phyloP scores from a whole-genome alignment of 2,113 vertebrate species.

The Rhinichthys klamathensis region DNA sequence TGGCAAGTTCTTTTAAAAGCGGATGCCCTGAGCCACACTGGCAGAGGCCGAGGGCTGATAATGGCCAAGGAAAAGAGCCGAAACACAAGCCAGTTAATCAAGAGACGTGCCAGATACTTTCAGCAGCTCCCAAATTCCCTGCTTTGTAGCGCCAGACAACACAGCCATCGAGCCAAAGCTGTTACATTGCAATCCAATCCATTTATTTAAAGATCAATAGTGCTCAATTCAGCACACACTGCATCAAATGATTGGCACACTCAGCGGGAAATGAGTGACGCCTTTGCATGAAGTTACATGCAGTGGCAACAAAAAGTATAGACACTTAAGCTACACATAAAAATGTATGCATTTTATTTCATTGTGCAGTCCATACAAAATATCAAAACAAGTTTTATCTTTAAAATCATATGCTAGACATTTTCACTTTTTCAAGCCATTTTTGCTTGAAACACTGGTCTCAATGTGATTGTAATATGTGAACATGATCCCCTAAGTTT shows the following conservation, averaged over 20 bases:
- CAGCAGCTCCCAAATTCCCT: slow-evolving; percentile 61
- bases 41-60: slow-evolving; percentile 67
- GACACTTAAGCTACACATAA: slow-evolving; percentile 67
- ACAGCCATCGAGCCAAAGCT: slow-evolving; percentile 26
- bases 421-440: not conserved
- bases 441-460: not conserved
- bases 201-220: slow-evolving; percentile 47
- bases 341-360: slow-evolving; percentile 66
- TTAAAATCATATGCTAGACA: not conserved
- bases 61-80: slow-evolving; percentile 55
- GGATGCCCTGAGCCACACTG: slow-evolving; percentile 61
- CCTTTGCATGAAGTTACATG: slow-evolving; percentile 6
- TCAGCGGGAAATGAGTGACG: slow-evolving; percentile 30
- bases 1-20: slow-evolving; percentile 65
- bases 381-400: not conserved
- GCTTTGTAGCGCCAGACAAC: slow-evolving; percentile 34
- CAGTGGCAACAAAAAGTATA: not conserved
- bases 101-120: slow-evolving; percentile 57
- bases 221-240: slow-evolving; percentile 28
- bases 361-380: slow-evolving; percentile 18
- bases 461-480: not conserved
- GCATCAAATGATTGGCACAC: slow-evolving; percentile 28
- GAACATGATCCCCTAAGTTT: too few species aligned
- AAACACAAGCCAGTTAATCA: slow-evolving; percentile 23
- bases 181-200: slow-evolving; percentile 44